Percentiles rank a stretch among this genome's conserved stretches.
These are phyloP conservation scores for Alsophila aescularia DNA, from an alignment of 2,888 invertebrate species.

Conservation along the genomic window DNA sequence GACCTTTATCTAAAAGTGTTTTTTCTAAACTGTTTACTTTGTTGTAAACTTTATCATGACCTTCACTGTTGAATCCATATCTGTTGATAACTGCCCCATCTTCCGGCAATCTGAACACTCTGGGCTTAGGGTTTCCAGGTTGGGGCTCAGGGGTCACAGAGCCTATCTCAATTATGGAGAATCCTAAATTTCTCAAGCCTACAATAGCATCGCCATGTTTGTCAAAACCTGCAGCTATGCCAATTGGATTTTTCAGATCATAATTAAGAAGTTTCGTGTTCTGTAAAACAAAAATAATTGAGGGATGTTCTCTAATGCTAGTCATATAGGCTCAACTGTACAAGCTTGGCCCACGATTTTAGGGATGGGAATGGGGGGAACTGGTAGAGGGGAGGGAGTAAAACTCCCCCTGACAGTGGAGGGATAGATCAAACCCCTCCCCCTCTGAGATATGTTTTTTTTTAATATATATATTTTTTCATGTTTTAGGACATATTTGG, in stretches of 20 bases:
- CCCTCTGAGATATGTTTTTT: too few relatives aligned
- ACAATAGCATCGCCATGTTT: conserved; percentile 97
- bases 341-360: too few relatives aligned
- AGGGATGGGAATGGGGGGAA: too few relatives aligned
- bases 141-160: conserved; percentile 98
- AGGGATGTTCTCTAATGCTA: conserved; percentile 3
- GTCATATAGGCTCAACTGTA: too few relatives aligned
- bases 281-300: conserved; percentile 69
- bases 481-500: too few relatives aligned
- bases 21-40: conserved; percentile 86
- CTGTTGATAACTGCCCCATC: conserved; percentile 97
- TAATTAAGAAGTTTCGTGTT: conserved; percentile 88
- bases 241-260: conserved; percentile 94
- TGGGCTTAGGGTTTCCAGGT: conserved; percentile 95
- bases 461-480: too few relatives aligned
- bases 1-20: conserved; percentile 80
- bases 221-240: conserved; percentile 99
- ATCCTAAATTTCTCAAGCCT: conserved; percentile 93
- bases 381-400: too few relatives aligned
- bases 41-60: conserved; percentile 90
- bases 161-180: conserved; percentile 98
- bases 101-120: conserved; percentile 94
- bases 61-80: conserved; percentile 96
- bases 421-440: too few relatives aligned
- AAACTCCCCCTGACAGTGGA: too few relatives aligned